These are phyloP conservation scores for Numenius arquata DNA, from an alignment of 2,113 vertebrate genomes.

Conservation along the genomic window DNA sequence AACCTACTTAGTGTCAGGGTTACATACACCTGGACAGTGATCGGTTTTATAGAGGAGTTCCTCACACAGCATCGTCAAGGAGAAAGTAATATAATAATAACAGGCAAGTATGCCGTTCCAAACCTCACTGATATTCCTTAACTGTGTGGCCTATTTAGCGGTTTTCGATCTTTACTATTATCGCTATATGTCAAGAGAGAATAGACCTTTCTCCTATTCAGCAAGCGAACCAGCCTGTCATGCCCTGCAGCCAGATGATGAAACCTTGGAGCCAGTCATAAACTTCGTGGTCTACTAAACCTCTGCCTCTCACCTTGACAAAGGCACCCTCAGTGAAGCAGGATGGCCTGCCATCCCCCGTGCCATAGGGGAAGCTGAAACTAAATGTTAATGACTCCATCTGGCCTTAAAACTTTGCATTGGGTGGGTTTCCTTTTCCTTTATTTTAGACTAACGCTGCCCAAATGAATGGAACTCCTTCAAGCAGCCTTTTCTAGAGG, in stretches of 20 bases:
- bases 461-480: not conserved
- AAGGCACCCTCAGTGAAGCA: not conserved
- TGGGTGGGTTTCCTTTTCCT: not conserved
- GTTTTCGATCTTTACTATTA: not conserved
- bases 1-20: not conserved
- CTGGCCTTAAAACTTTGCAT: not conserved
- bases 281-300: not conserved
- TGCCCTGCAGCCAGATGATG: not conserved
- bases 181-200: not conserved
- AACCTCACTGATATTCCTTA: not conserved
- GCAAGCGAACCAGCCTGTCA: not conserved
- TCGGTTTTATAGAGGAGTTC: not conserved
- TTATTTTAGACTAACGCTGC: not conserved
- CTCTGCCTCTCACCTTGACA: not conserved
- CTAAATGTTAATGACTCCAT: not conserved
- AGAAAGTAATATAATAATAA: not conserved
- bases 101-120: fast-evolving
- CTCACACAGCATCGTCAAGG: not conserved
- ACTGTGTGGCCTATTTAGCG: not conserved
- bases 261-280: not conserved
- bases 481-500: not conserved
- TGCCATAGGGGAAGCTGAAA: not conserved
- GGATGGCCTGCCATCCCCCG: no score
- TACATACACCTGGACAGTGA: not conserved
- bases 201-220: not conserved